Percentiles rank a stretch among this genome's conserved stretches.
Conservation (phyloP, 1,140 invertebrate genomes). For the Drosophila elegans region DNA sequence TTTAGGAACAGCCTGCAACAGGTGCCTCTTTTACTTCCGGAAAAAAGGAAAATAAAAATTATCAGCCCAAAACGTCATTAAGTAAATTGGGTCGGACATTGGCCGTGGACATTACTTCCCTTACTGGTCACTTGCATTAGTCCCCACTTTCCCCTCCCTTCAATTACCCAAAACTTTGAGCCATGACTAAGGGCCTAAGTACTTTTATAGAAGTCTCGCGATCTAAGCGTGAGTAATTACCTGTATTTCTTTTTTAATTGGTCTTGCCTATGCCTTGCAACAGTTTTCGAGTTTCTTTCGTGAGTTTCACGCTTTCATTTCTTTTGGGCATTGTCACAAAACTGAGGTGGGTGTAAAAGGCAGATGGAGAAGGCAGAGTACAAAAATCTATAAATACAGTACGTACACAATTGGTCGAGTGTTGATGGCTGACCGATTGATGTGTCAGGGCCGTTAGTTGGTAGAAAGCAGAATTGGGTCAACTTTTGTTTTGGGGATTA, state of each 20-base stretch:
- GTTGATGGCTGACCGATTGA: constrained; percentile 60
- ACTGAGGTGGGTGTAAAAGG: constrained; percentile 22
- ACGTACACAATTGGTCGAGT: constrained; percentile 33
- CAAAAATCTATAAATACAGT: constrained; percentile 57
- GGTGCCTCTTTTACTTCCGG: constrained; percentile 24
- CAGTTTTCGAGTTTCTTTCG: constrained; percentile 28
- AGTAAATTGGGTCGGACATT: constrained; percentile 60
- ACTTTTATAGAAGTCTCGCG: constrained; percentile 26
- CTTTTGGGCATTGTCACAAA: constrained; percentile 30
- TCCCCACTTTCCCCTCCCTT: constrained; percentile 2
- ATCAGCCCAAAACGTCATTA: constrained; percentile 52
- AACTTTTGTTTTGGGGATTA: constrained; percentile 23
- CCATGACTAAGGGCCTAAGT: constrained; percentile 44
- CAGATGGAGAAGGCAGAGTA: constrained; percentile 10
- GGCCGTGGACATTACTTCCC: constrained; percentile 54
- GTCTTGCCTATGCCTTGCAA: constrained; percentile 12
- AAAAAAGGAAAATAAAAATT: constrained; percentile 31
- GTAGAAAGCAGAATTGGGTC: constrained; percentile 50
- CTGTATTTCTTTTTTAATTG: constrained; percentile 65
- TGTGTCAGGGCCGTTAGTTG: constrained; percentile 64
- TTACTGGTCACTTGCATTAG: constrained; percentile 13
- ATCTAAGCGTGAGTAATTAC: constrained; percentile 61
- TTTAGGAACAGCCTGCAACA: constrained; percentile 21
- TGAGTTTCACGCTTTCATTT: constrained; percentile 62
- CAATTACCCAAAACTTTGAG: constrained; percentile 35